Base-by-base conservation (phyloP, 2,797 vertebrate species). In the Acropternis orthonyx region DNA sequence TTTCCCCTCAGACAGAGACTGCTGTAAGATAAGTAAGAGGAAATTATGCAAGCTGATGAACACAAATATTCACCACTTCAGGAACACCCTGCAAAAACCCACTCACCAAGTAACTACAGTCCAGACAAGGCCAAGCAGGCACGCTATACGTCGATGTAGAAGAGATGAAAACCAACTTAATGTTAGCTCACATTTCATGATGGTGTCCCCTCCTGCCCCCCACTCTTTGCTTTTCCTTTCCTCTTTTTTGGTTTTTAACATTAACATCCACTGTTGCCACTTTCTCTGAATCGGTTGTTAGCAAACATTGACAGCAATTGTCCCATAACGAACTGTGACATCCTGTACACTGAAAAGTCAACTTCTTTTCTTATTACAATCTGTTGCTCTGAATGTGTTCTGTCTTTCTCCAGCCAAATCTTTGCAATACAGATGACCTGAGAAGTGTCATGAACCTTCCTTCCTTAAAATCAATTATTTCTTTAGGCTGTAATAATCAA, bases 201-300 rank as follows among this genome's bases (percentile, higher is more conserved):
- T 43, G 12, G 46, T 28, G 10, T 17, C 1, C 0, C 3, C 4
- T 0, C 14, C 2, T 30, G 2, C 1, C 2, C 2, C 4, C 3
- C 1, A 4, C 7, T 28, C 23, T 32, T 28, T 48, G 11, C 9
- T 36, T 77, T 27, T n/a, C 18, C 5, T 74, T 51, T 27, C 37
- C 14, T 41, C 15, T 65, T 82, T 52, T 81, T 73, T 14, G 2
- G 7, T 86, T 77, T 82, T 51, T 61, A 79, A 49, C 32, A 55
- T 12, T 86, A 76, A 81, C 48, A 92, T 67, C 39, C 71, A 80
- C 48, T n/a, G 48, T 49, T 62, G 67, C 81, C 63, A 62, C 34
- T 89, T 85, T 89, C 88, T 95, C 54, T 78, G 67, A 93, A 89
- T 48, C 62, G 83, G 43, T 82, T 88, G 32, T 71, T 88, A 62